These are phyloP conservation scores for Acromyrmex heyeri DNA, from an alignment of 1,140 invertebrate species.

Conservation along the genomic window DNA sequence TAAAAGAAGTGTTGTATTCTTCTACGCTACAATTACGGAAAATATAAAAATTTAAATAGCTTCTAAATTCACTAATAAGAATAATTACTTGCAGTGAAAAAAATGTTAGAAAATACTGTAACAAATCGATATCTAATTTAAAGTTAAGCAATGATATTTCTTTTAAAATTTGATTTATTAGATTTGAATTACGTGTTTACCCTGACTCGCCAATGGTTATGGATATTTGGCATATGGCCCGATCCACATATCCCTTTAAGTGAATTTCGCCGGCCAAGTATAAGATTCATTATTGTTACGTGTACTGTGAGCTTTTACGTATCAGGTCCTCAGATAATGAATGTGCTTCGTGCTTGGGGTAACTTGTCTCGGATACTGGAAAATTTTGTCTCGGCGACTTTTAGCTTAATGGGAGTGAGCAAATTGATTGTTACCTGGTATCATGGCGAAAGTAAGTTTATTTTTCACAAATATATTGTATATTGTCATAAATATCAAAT, in stretches of 20 bases:
- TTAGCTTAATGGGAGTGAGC: not conserved
- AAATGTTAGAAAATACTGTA: not conserved
- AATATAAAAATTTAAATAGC: not conserved
- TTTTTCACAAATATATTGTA: not conserved
- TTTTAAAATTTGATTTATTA: slow-evolving; percentile 11
- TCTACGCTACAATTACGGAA: not conserved
- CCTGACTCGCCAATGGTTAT: not conserved
- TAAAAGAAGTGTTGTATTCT: not conserved
- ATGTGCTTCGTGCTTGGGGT: slow-evolving; percentile 43
- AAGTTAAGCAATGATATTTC: not conserved
- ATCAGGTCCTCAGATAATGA: slow-evolving; percentile 3
- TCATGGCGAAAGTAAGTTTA: slow-evolving; percentile 37
- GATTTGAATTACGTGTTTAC: slow-evolving; percentile 26
- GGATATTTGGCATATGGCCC: slow-evolving; percentile 36
- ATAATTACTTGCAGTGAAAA: not conserved
- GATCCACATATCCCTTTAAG: slow-evolving; percentile 4
- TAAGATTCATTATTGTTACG: slow-evolving; percentile 37
- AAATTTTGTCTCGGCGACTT: slow-evolving; percentile 21
- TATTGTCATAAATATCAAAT: not conserved
- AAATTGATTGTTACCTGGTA: slow-evolving; percentile 24
- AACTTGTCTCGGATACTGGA: not conserved
- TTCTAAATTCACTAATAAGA: not conserved
- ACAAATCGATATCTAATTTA: not conserved
- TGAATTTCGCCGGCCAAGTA: not conserved
- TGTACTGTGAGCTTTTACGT: slow-evolving; percentile 13